A percentile compares a stretch with the other conserved stretches of the same genome.
Evolutionary conservation across 2,888 invertebrate species (phyloP).

Genomic region (Megamerina dolium): DNA sequence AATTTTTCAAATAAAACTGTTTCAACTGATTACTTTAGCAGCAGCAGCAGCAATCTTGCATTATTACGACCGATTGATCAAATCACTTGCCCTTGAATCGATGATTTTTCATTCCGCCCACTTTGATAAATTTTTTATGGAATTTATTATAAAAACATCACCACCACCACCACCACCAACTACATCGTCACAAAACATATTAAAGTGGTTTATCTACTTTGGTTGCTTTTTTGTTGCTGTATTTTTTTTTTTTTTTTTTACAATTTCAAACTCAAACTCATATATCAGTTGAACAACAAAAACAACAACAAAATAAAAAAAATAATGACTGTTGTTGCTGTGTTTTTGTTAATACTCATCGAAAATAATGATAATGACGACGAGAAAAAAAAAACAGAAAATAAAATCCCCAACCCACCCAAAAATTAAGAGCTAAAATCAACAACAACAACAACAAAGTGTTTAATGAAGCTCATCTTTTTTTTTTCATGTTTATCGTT

Average conservation of each 20-base stretch:
- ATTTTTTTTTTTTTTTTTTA: too few species aligned
- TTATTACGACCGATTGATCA: too few species aligned
- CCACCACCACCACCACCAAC: too few species aligned
- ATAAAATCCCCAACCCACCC: constrained; percentile 15
- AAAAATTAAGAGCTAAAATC: not conserved
- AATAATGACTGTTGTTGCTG: too few species aligned
- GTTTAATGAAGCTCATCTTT: not conserved
- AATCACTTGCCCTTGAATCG: constrained; percentile 11
- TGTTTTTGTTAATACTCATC: not conserved
- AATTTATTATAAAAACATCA: too few species aligned
- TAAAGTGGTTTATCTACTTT: constrained; percentile 16
- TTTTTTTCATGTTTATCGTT: not conserved
- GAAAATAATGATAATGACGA: too few species aligned
- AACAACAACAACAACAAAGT: not conserved
- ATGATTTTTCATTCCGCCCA: constrained; percentile 9
- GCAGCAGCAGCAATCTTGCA: not conserved
- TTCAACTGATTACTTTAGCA: too few species aligned
- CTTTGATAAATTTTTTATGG: too few species aligned
- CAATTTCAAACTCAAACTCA: constrained; percentile 6
- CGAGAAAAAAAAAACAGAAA: not conserved
- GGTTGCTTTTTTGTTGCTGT: too few species aligned
- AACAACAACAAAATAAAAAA: too few species aligned
- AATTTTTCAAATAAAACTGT: too few species aligned
- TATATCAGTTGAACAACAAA: not conserved
- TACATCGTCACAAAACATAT: too few species aligned